phyloP scores from a whole-genome alignment of 2,888 invertebrate species.

The Molanna angustata region DNA sequence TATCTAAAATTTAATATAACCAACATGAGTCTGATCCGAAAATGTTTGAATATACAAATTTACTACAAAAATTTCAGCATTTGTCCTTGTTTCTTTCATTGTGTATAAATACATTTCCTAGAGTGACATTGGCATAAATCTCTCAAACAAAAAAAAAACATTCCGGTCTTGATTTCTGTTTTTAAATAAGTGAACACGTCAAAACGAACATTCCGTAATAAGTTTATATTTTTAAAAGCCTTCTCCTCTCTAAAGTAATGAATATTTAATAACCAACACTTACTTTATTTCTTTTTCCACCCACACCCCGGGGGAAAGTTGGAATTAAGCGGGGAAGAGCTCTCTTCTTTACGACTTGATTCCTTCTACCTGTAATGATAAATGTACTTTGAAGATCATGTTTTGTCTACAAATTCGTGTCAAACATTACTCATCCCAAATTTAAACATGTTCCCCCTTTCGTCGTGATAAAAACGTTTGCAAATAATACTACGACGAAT shows the following conservation, averaged over 20 bases:
- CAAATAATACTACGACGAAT: no score
- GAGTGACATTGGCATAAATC: no score
- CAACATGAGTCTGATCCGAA: no score
- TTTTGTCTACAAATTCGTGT: slow-evolving; percentile 21
- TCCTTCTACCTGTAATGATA: slow-evolving; percentile 22
- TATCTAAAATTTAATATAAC: no score
- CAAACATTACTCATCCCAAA: slow-evolving; percentile 17
- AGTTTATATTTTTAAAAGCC: background rate
- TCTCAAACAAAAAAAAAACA: no score
- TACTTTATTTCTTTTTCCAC: background rate
- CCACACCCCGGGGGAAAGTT: background rate
- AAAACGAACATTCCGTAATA: slow-evolving; percentile 1
- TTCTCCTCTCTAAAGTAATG: background rate
- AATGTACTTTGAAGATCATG: slow-evolving; percentile 18
- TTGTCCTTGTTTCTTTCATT: no score
- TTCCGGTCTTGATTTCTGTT: no score
- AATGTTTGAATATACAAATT: no score
- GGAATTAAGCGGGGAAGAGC: background rate
- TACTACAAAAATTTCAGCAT: no score
- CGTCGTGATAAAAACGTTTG: slow-evolving; percentile 9
- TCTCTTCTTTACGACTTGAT: slow-evolving; percentile 8
- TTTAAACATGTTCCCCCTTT: slow-evolving; percentile 15
- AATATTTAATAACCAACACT: slow-evolving; percentile 1
- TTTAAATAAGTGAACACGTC: no score
- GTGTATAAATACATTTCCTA: no score